Conservation (phyloP, 2,113 vertebrate genomes). For the Vidua chalybeata region DNA sequence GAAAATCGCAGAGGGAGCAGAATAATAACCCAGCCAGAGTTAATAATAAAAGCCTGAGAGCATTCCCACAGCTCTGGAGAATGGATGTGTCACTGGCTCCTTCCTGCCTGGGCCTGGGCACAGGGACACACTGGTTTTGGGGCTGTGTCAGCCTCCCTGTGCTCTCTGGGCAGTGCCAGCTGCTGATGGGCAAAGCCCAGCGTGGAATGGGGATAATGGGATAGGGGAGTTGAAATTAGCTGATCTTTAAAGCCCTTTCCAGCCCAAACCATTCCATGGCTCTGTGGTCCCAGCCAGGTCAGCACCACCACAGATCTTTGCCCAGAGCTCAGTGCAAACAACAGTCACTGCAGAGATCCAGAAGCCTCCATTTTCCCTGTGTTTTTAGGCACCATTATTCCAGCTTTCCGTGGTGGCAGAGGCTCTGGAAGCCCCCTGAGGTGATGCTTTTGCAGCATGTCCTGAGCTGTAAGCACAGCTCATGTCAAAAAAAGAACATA, state of each 20-base stretch:
- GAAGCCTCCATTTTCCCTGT: background rate
- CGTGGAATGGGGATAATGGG: fast-evolving
- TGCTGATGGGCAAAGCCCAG: background rate
- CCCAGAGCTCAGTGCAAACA: background rate
- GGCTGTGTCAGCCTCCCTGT: background rate
- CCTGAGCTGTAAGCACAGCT: background rate
- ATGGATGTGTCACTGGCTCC: background rate
- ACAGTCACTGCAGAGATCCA: background rate
- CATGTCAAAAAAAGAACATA: background rate
- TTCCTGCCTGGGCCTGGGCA: background rate
- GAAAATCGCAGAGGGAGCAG: background rate
- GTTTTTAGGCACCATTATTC: background rate
- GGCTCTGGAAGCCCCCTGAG: background rate
- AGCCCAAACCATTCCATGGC: background rate
- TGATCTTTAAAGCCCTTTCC: background rate
- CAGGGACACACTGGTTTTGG: background rate
- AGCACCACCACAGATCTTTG: fast-evolving
- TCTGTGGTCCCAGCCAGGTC: background rate
- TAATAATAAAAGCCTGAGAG: background rate
- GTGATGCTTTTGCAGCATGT: background rate
- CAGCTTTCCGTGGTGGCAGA: background rate
- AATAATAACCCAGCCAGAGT: background rate
- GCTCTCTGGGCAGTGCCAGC: background rate
- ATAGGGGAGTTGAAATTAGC: background rate
- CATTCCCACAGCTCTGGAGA: background rate